Percentiles rank a stretch among this genome's conserved stretches.
Conservation (phyloP, 1,140 invertebrate genomes). For the Micrasema minimum region DNA sequence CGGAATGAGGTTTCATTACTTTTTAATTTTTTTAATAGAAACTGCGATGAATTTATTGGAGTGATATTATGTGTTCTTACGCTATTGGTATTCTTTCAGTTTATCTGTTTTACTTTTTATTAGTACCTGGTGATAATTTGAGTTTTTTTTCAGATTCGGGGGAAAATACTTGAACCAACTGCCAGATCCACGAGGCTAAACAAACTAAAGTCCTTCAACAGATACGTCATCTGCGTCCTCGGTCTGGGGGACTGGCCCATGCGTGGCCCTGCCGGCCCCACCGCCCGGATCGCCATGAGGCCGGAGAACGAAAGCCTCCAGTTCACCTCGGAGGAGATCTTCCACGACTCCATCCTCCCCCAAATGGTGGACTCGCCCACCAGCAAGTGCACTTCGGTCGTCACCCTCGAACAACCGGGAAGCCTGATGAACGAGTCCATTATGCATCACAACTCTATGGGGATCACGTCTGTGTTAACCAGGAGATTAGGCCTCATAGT, state of each 20-base stretch:
- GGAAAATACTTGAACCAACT: constrained; percentile 75
- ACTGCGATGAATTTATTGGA: too few species aligned
- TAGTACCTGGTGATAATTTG: constrained; percentile 11
- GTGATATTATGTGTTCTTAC: too few species aligned
- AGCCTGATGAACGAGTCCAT: constrained; percentile 71
- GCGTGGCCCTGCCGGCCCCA: constrained; percentile 58
- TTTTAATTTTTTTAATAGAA: too few species aligned
- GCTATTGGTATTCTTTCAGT: too few species aligned
- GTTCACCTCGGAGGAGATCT: constrained; percentile 42
- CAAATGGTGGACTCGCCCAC: constrained; percentile 78
- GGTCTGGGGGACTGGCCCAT: constrained; percentile 72
- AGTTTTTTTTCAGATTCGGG: constrained; percentile 72
- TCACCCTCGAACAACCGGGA: constrained; percentile 78
- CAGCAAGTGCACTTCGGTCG: constrained; percentile 80
- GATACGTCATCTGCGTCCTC: constrained; percentile 86
- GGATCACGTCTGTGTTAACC: constrained; percentile 76
- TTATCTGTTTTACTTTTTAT: too few species aligned
- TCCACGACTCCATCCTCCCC: constrained; percentile 67
- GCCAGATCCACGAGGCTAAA: constrained; percentile 78
- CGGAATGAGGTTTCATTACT: too few species aligned
- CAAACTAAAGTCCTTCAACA: constrained; percentile 78
- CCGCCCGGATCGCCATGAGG: constrained; percentile 65
- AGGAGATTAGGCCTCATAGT: constrained; percentile 84
- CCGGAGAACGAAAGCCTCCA: constrained; percentile 63
- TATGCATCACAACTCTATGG: constrained; percentile 73